Percentiles rank a stretch among this genome's conserved stretches.
These are phyloP conservation scores for Hemiscyllium ocellatum DNA, from an alignment of 2,113 vertebrate genomes.

Conservation along the genomic window DNA sequence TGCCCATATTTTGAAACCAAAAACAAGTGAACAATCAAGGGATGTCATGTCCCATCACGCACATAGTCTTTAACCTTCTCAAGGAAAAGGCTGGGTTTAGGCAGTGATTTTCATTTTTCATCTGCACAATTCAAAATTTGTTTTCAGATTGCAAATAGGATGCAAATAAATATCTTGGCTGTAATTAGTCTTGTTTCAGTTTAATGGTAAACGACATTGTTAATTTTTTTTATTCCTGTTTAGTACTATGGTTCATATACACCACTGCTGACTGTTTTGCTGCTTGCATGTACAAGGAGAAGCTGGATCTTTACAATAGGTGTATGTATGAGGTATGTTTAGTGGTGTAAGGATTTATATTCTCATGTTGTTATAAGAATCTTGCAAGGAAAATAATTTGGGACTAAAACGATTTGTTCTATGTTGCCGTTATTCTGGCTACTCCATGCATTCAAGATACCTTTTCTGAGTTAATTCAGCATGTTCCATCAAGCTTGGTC, in stretches of 20 bases:
- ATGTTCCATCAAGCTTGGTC: not conserved
- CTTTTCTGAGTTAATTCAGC: not conserved
- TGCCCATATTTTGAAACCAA: not conserved
- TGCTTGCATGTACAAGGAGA: not conserved
- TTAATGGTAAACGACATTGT: not conserved
- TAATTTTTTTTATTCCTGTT: not conserved
- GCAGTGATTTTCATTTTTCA: not conserved
- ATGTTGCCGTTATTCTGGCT: not conserved
- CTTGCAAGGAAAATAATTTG: not conserved
- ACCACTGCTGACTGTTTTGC: not conserved
- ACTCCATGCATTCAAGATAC: not conserved
- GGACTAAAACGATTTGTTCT: not conserved
- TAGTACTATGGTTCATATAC: not conserved
- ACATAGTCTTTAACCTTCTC: not conserved
- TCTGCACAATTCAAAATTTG: not conserved
- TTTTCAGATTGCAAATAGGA: not conserved
- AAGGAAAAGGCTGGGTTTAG: not conserved
- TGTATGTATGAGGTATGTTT: not conserved
- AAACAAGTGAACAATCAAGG: not conserved
- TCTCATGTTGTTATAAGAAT: not conserved
- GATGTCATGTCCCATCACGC: not conserved
- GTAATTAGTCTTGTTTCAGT: not conserved
- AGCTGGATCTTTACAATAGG: not conserved
- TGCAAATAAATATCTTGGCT: not conserved
- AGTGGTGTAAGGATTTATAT: not conserved